A percentile compares a stretch with the other conserved stretches of the same genome.
Conservation (phyloP, 2,113 vertebrate species). For the Misgurnus anguillicaudatus region DNA sequence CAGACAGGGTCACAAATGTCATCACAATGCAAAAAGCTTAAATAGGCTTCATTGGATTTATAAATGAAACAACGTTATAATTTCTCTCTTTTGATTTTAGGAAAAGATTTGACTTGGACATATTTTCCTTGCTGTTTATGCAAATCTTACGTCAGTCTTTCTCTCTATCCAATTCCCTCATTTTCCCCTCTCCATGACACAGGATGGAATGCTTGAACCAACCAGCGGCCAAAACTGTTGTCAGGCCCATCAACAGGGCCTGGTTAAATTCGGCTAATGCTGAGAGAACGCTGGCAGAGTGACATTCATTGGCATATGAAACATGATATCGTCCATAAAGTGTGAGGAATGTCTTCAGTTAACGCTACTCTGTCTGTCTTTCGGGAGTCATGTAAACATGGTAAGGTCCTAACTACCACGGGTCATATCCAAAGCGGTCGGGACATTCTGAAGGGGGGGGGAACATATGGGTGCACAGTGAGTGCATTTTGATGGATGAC, state of each 20-base stretch:
- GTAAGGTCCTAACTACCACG: slow-evolving; percentile 34
- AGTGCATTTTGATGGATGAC: background rate
- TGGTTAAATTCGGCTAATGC: slow-evolving; percentile 31
- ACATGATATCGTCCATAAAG: slow-evolving; percentile 62
- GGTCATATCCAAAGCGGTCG: slow-evolving; percentile 58
- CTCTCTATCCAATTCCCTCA: background rate
- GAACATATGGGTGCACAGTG: slow-evolving; percentile 37
- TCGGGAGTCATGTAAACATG: slow-evolving; percentile 58
- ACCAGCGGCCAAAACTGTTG: slow-evolving; percentile 61
- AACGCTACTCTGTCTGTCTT: slow-evolving; percentile 52
- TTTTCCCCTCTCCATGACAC: slow-evolving; percentile 11
- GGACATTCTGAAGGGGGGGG: slow-evolving; percentile 37
- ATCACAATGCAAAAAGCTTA: too few species aligned
- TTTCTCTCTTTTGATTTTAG: background rate
- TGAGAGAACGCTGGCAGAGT: slow-evolving; percentile 52
- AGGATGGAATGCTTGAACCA: slow-evolving; percentile 64
- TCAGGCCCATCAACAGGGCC: slow-evolving; percentile 55
- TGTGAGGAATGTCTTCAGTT: slow-evolving; percentile 58
- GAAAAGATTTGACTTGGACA: too few species aligned
- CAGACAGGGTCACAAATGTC: too few species aligned
- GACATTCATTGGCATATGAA: slow-evolving; percentile 65
- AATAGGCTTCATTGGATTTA: background rate
- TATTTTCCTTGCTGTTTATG: background rate
- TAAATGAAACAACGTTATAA: background rate
- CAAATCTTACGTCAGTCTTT: background rate